These are phyloP conservation scores for Sesamia inferens DNA, from an alignment of 2,888 invertebrate genomes.

Conservation along the genomic window DNA sequence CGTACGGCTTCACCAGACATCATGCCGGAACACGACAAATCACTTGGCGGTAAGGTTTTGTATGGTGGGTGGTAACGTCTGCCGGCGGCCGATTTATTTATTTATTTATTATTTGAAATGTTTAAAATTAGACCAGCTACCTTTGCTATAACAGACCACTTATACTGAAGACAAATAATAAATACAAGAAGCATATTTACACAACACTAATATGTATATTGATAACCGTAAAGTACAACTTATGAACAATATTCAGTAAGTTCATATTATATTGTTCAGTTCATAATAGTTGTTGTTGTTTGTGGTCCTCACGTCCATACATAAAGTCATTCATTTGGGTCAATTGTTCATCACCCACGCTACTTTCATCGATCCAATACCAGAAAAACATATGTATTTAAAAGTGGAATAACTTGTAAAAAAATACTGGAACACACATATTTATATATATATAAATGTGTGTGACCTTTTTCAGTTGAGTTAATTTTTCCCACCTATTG, in stretches of 20 bases:
- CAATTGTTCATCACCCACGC: constrained; percentile 31
- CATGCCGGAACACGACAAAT: too few relatives aligned
- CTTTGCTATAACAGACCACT: background rate
- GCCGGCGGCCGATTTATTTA: too few relatives aligned
- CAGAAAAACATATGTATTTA: constrained; percentile 34
- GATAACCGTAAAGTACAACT: background rate
- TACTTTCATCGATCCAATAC: constrained; percentile 43
- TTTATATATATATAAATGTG: background rate
- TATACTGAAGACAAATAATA: background rate
- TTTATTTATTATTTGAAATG: too few relatives aligned
- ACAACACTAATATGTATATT: too few relatives aligned
- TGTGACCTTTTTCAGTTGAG: constrained; percentile 14
- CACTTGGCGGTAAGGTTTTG: too few relatives aligned
- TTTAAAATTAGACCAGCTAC: background rate
- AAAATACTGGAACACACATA: constrained; percentile 10
- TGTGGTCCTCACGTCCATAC: constrained; percentile 26
- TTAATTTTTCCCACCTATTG: constrained; percentile 7
- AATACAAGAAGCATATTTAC: too few relatives aligned
- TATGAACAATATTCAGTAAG: background rate
- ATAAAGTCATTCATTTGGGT: constrained; percentile 44
- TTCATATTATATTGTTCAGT: background rate
- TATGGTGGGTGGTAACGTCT: too few relatives aligned
- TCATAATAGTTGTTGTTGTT: constrained; percentile 38
- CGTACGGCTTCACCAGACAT: too few relatives aligned
- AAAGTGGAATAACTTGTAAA: constrained; percentile 25